Conservation (phyloP, 2,113 vertebrate species). For the Pachypanchax playfairii region DNA sequence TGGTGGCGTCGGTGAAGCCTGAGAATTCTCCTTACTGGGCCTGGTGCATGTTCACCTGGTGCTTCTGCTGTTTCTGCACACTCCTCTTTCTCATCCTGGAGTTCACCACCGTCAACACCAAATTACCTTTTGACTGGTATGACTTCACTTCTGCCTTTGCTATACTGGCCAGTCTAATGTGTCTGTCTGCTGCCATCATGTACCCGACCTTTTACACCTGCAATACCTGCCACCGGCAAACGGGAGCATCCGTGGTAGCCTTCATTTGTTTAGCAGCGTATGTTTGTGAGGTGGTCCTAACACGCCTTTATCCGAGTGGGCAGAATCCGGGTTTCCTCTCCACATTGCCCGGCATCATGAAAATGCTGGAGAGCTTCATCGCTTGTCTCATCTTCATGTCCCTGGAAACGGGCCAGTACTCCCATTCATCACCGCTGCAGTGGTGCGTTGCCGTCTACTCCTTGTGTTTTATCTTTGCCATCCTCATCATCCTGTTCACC, state of each 20-base stretch:
- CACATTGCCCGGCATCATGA: constrained; percentile 85
- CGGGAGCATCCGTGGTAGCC: constrained; percentile 78
- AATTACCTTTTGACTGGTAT: constrained; percentile 85
- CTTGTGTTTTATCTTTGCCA: constrained; percentile 85
- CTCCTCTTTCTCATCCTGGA: constrained; percentile 83
- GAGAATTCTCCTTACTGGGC: constrained; percentile 48
- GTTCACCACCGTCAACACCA: constrained; percentile 72
- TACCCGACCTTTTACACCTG: constrained; percentile 79
- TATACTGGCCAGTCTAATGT: constrained; percentile 83
- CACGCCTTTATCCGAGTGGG: constrained; percentile 71
- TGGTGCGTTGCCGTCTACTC: constrained; percentile 88
- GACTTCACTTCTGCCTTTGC: constrained; percentile 87
- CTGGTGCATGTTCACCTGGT: constrained; percentile 92
- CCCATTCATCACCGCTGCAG: background rate
- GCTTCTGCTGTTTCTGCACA: constrained; percentile 82
- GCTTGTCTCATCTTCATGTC: constrained; percentile 87
- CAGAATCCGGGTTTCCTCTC: constrained; percentile 86
- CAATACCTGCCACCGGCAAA: constrained; percentile 43
- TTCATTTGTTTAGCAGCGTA: constrained; percentile 82
- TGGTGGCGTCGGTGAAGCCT: constrained; percentile 68
- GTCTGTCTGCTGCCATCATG: constrained; percentile 82
- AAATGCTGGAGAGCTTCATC: constrained; percentile 86
- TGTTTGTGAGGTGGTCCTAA: constrained; percentile 77
- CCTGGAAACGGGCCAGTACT: constrained; percentile 28
- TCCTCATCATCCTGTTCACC: constrained; percentile 82